Percentiles rank a stretch among this genome's conserved stretches.
These are phyloP conservation scores for Steatocranus sp. DNA, from an alignment of 2,797 vertebrate genomes.

Conservation along the genomic window DNA sequence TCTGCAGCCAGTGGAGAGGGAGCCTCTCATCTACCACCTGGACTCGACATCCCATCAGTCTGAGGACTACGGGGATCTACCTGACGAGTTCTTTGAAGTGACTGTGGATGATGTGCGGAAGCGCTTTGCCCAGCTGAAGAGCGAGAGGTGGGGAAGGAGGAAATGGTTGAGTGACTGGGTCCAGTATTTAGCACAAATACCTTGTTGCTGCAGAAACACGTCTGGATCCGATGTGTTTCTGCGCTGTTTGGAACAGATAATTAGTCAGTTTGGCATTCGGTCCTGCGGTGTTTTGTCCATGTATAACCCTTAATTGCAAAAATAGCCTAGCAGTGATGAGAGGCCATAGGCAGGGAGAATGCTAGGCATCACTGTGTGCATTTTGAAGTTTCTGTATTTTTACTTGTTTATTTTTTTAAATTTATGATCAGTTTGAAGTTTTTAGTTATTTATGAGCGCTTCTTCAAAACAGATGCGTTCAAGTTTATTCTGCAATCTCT, in stretches of 20 bases:
- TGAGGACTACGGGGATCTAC: slow-evolving; percentile 66
- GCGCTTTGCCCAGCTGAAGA: slow-evolving; percentile 92
- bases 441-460: slow-evolving; percentile 48
- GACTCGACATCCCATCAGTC: slow-evolving; percentile 67
- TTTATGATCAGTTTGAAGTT: slow-evolving; percentile 43
- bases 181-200: slow-evolving; percentile 15
- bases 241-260: slow-evolving; percentile 32
- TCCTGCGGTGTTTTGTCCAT: slow-evolving; percentile 23
- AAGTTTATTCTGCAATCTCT: slow-evolving; percentile 39
- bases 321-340: slow-evolving; percentile 51
- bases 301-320: slow-evolving; percentile 51
- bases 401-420: not conserved
- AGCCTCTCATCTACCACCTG: slow-evolving; percentile 85
- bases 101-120: slow-evolving; percentile 92
- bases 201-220: slow-evolving; percentile 25
- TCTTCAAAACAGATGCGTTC: slow-evolving; percentile 51
- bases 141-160: slow-evolving; percentile 79
- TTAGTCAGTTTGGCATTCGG: slow-evolving; percentile 30
- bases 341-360: slow-evolving; percentile 25
- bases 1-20: slow-evolving; percentile 79
- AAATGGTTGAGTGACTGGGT: not conserved
- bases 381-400: slow-evolving; percentile 29
- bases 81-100: slow-evolving; percentile 95
- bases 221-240: slow-evolving; percentile 35
- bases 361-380: slow-evolving; percentile 25